Percentiles rank a stretch among this genome's conserved stretches.
Conservation (phyloP, 2,797 vertebrate genomes). For the Molossus molossus region DNA sequence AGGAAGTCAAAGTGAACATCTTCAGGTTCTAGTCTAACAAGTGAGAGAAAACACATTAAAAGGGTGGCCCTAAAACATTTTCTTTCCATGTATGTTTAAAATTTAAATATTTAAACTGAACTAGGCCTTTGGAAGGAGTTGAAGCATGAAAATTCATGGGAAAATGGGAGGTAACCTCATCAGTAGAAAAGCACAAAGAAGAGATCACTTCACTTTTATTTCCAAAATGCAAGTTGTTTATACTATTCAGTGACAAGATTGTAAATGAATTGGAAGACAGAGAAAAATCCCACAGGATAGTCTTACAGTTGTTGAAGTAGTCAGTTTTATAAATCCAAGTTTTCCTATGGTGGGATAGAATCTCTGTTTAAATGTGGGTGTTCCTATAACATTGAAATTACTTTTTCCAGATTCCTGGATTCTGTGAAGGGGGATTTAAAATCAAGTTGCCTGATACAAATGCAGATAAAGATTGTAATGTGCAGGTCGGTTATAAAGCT, state of each 20-base stretch:
- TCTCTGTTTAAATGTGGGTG: slow-evolving; percentile 52
- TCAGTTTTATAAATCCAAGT: not conserved
- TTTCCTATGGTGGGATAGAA: not conserved
- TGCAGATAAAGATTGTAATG: slow-evolving; percentile 91
- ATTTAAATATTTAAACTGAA: slow-evolving; percentile 37
- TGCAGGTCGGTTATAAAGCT: slow-evolving; percentile 95
- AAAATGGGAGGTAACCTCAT: slow-evolving; percentile 32
- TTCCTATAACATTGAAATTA: slow-evolving; percentile 43
- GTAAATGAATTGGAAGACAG: not conserved
- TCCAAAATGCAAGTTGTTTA: slow-evolving; percentile 52
- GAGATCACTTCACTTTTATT: slow-evolving; percentile 4
- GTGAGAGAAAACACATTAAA: not conserved
- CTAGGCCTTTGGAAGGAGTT: slow-evolving; percentile 28
- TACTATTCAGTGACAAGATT: not conserved
- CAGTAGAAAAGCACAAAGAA: not conserved
- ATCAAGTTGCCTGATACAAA: slow-evolving; percentile 86
- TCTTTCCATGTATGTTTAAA: slow-evolving; percentile 5
- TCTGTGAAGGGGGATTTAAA: slow-evolving; percentile 93
- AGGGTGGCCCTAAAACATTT: not conserved
- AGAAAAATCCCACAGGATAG: not conserved
- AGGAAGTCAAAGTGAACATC: not conserved
- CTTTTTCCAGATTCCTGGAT: slow-evolving; percentile 94
- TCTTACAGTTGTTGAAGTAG: not conserved
- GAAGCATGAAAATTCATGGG: slow-evolving; percentile 9
- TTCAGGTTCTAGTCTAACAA: slow-evolving; percentile 30